Base-by-base conservation (phyloP, 2,888 invertebrate genomes). In the Merodon equestris region DNA sequence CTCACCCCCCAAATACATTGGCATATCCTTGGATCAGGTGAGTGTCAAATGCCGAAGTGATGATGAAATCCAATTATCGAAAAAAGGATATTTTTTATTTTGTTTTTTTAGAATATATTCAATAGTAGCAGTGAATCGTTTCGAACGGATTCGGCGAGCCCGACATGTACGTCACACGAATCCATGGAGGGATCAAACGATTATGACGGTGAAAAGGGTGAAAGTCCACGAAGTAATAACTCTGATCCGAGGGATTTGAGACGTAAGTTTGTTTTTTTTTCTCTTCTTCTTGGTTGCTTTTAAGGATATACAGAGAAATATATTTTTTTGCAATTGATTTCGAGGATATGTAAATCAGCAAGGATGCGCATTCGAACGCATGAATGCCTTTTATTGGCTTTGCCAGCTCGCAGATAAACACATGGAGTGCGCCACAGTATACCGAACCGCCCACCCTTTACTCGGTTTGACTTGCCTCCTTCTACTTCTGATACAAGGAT, bases 1-100 rank as follows among this genome's bases (percentile, higher is more conserved):
- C 87, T 92, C 93, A 84, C 93, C 92, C 51, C 93, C 93, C 84
- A 93, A 93, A 89, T 93, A 93, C 86, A 89, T 89, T 73, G 89
- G 89, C 84, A 88, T 89, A 83, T 88, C 89, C 70, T 83, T 89
- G 82, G 89, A 89, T 83, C 89, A 89, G 88, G 89, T 89, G 84
- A 86, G 85, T 84, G 53, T 63, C 56, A n/a, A 17, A 18, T n/a
- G 34, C 9, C 18, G 53, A 36, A 40, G 47, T 64, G 45, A 67
- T 40, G 45, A 36, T 10, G 50, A 76, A 82, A 82, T 82, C 82
- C 82, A 82, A 82, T 82, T 82, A 82, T 81, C 14, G 58, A 45
- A 68, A 63, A 58, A 61, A 77, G 71, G 71, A 63, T 81, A 72
- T 70, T 81, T 48, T 17, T 50, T 47, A 42, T 57, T 54, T 54